Evolutionary conservation across 2,888 invertebrate genomes (phyloP), one percentile per base, ranked within the genome.

Genomic region (Empis livida): DNA sequence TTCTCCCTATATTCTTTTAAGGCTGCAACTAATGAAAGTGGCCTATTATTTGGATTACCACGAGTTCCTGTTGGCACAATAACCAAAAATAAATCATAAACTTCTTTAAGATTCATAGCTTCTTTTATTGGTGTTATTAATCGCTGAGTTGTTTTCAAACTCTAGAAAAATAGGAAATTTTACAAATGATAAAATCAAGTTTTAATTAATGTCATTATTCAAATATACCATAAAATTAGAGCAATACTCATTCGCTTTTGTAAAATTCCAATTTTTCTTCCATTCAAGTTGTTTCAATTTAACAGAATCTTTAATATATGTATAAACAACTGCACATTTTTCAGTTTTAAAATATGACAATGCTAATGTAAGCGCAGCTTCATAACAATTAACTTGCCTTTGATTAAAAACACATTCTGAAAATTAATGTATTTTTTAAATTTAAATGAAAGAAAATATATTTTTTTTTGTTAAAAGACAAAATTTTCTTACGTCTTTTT

Each of bases 31-130:
- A 67, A 51, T 6, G 49, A 35, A 4, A 54, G 51, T 2, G 65
- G 63, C 30, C 48, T 57, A 17, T 63, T 53, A 1, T 49, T 51
- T 2, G 59, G 58, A 56, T 67, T 65, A 6, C 65, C 58, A 14
- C 65, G 63, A 1, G 61, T 59, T 17, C 57, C 62, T 39, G 61
- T 57, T 31, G 67, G 66, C 43, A 65, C 64, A 51, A 68, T 57
- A 9, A 59, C 59, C 45, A 68, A 39, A 47, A 68, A 67, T 9
- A 65, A 53, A 54, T 68, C 68, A 43, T 62, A 66, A 3, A 56
- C 49, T 40, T 58, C 47, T 6, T 49, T 43, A 42, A 57, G 53
- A 14, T 42, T 17, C 10, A 60, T 43, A 1, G 62, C 66, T 17
- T 56, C 49, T 10, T 52, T 39, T 11, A 68, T 15, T 8, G 66